phyloP scores from a whole-genome alignment of 2,888 invertebrate species.

The Limnephilus auricula region DNA sequence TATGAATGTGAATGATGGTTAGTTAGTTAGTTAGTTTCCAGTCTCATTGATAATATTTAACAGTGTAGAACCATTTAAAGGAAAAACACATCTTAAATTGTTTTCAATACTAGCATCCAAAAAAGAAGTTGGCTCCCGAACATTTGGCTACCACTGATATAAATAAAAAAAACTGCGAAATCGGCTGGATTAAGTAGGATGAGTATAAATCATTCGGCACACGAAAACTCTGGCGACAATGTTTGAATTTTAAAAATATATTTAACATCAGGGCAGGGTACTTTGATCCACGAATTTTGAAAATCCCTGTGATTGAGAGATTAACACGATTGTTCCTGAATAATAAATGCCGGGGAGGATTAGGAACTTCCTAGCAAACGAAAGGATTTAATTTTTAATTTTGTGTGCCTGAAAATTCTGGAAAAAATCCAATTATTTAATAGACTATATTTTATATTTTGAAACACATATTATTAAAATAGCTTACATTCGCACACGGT shows the following conservation, averaged over 20 bases:
- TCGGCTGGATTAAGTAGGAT: neutral
- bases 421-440: too few relatives aligned
- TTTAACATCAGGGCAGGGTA: neutral
- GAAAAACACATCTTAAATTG: too few relatives aligned
- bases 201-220: neutral
- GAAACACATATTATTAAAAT: too few relatives aligned
- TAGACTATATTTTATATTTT: too few relatives aligned
- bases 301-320: neutral
- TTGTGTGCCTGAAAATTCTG: neutral
- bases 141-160: neutral
- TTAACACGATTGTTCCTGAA: neutral
- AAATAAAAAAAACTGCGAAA: neutral
- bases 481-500: too few relatives aligned
- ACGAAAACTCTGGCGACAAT: neutral
- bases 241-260: slow-evolving; percentile 2
- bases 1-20: too few relatives aligned
- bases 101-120: too few relatives aligned
- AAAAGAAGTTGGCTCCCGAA: too few relatives aligned
- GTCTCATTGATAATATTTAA: too few relatives aligned
- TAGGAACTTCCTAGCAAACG: neutral
- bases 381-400: neutral
- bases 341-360: neutral
- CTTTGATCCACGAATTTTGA: neutral
- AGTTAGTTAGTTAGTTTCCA: too few relatives aligned
- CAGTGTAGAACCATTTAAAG: too few relatives aligned